A percentile compares a stretch with the other conserved stretches of the same genome.
These are phyloP conservation scores for Tolmerus cingulatus DNA, from an alignment of 2,888 invertebrate genomes.

Conservation along the genomic window DNA sequence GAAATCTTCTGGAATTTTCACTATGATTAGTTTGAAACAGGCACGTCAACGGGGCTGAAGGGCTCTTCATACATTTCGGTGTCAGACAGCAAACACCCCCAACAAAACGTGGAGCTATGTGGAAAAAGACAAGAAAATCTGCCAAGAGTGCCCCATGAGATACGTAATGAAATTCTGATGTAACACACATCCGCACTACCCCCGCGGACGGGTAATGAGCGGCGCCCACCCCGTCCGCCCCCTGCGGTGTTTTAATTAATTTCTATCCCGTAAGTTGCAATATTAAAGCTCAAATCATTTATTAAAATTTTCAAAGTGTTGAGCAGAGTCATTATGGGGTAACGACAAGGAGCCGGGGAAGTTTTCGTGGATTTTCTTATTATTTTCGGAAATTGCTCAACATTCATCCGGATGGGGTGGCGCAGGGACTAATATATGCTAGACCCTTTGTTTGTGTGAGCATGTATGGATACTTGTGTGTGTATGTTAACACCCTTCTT, in stretches of 20 bases:
- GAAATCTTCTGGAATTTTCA: not conserved
- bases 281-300: constrained; percentile 37
- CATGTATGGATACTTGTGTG: not conserved
- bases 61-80: constrained; percentile 8
- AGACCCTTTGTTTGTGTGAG: not conserved
- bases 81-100: constrained; percentile 7
- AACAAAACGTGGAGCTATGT: not conserved
- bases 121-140: constrained; percentile 29
- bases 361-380: constrained; percentile 34
- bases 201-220: not conserved
- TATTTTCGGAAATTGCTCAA: constrained; percentile 40
- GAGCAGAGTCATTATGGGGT: constrained; percentile 11
- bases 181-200: constrained; percentile 1
- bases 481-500: not conserved
- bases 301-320: constrained; percentile 39
- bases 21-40: constrained; percentile 20
- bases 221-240: not conserved
- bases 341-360: not conserved
- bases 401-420: not conserved
- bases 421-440: not conserved
- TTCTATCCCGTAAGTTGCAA: constrained; percentile 32
- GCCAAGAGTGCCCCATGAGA: not conserved
- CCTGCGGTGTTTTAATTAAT: constrained; percentile 38
- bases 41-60: not conserved
- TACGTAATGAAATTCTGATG: constrained; percentile 37